These are phyloP conservation scores for Fringilla coelebs DNA, from an alignment of 2,797 vertebrate genomes.

Conservation along the genomic window DNA sequence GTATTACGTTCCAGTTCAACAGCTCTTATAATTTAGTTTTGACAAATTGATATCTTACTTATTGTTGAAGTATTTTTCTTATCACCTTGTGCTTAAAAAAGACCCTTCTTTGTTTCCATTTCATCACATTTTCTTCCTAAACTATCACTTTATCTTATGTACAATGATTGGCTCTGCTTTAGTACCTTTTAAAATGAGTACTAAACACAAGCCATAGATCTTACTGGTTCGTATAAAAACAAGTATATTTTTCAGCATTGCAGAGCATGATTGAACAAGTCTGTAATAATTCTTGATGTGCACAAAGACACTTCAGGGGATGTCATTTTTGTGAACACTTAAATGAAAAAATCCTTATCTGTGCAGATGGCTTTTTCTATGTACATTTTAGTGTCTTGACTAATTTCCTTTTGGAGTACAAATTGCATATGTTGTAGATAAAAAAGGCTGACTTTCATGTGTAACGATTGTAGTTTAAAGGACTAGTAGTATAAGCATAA, in stretches of 20 bases:
- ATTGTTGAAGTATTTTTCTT: not conserved
- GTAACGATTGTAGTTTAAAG: not conserved
- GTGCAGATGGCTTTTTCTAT: conserved; percentile 40
- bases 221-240: conserved; percentile 63
- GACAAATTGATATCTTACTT: conserved; percentile 53
- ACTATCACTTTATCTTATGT: conserved; percentile 45
- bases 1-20: conserved; percentile 46
- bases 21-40: conserved; percentile 64
- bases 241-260: conserved; percentile 28
- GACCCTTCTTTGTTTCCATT: conserved; percentile 24
- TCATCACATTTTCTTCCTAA: conserved; percentile 39
- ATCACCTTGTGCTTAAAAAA: conserved; percentile 24
- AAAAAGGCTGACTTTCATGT: conserved; percentile 17
- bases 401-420: conserved; percentile 52
- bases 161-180: conserved; percentile 41
- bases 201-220: conserved; percentile 60
- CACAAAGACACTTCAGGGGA: conserved; percentile 27
- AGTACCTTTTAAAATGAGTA: conserved; percentile 58
- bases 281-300: conserved; percentile 22
- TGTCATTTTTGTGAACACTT: conserved; percentile 56
- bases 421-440: conserved; percentile 52
- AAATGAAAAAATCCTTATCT: conserved; percentile 51
- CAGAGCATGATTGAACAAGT: conserved; percentile 34
- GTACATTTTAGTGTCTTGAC: conserved; percentile 48
- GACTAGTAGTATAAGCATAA: not conserved